Percentiles rank a stretch among this genome's conserved stretches.
Conservation (phyloP, 1,140 invertebrate genomes). For the Cheumatopsyche charites region DNA sequence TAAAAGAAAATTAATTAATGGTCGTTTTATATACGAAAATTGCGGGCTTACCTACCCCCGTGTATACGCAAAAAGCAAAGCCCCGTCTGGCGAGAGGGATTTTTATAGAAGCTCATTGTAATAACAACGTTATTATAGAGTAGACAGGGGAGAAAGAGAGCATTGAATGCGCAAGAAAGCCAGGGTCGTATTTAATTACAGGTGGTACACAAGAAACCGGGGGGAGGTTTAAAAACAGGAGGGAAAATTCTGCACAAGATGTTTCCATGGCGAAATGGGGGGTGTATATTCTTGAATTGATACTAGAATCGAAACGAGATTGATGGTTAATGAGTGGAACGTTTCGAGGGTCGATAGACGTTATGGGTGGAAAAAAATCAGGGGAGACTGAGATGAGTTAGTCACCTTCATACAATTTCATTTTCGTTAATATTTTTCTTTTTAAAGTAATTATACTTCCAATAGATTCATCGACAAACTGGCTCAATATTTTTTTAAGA, state of each 20-base stretch:
- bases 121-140: conserved; percentile 36
- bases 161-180: conserved; percentile 16
- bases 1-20: too few relatives aligned
- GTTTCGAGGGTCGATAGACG: conserved; percentile 11
- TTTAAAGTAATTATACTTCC: too few relatives aligned
- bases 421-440: too few relatives aligned
- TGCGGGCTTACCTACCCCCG: neutral
- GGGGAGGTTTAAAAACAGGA: conserved; percentile 10
- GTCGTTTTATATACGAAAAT: too few relatives aligned
- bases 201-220: conserved; percentile 12
- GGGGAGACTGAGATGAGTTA: too few relatives aligned
- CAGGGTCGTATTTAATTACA: conserved; percentile 36
- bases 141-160: conserved; percentile 4
- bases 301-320: conserved; percentile 38
- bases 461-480: too few relatives aligned
- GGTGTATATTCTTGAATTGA: conserved; percentile 25
- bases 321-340: conserved; percentile 40
- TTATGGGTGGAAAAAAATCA: conserved; percentile 2
- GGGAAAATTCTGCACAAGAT: conserved; percentile 1
- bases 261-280: conserved; percentile 18
- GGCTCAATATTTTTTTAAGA: too few relatives aligned
- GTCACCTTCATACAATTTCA: too few relatives aligned
- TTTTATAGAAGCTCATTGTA: conserved; percentile 36
- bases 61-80: neutral
- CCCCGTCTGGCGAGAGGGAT: conserved; percentile 18